Percentiles rank a stretch among this genome's conserved stretches.
Evolutionary conservation across 2,888 invertebrate genomes (phyloP).

Genomic region (Drosophila sordidula): DNA sequence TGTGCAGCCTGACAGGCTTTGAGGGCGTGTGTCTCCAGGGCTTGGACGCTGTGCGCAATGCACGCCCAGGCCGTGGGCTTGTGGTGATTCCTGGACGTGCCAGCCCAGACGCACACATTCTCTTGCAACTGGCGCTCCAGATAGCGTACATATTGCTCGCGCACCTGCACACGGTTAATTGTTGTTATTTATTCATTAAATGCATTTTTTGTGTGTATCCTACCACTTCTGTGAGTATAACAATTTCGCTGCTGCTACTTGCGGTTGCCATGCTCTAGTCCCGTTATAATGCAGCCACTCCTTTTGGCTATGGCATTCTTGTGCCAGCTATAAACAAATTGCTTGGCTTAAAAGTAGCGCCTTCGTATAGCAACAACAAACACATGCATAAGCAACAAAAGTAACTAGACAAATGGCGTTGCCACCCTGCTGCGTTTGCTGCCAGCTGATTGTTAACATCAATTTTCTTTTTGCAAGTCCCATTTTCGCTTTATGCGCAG

Average conservation of each 20-base stretch:
- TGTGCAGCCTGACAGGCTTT: constrained; percentile 79
- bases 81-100: constrained; percentile 61
- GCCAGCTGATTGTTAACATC: constrained; percentile 28
- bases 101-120: constrained; percentile 71
- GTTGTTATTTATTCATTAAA: neutral
- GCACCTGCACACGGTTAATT: constrained; percentile 64
- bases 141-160: constrained; percentile 78
- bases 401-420: constrained; percentile 26
- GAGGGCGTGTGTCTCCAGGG: constrained; percentile 77
- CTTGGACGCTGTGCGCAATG: constrained; percentile 64
- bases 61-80: constrained; percentile 66
- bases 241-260: constrained; percentile 40
- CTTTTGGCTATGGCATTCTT: constrained; percentile 18
- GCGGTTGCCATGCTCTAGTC: constrained; percentile 42
- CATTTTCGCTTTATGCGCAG: constrained; percentile 18
- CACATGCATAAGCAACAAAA: constrained; percentile 5
- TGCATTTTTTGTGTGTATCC: neutral
- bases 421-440: constrained; percentile 23
- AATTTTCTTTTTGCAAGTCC: neutral
- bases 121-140: constrained; percentile 77
- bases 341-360: constrained; percentile 49
- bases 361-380: constrained; percentile 30
- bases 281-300: neutral
- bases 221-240: constrained; percentile 70
- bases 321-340: constrained; percentile 21